These are phyloP conservation scores for Abramis brama DNA, from an alignment of 2,113 vertebrate genomes.

Conservation along the genomic window DNA sequence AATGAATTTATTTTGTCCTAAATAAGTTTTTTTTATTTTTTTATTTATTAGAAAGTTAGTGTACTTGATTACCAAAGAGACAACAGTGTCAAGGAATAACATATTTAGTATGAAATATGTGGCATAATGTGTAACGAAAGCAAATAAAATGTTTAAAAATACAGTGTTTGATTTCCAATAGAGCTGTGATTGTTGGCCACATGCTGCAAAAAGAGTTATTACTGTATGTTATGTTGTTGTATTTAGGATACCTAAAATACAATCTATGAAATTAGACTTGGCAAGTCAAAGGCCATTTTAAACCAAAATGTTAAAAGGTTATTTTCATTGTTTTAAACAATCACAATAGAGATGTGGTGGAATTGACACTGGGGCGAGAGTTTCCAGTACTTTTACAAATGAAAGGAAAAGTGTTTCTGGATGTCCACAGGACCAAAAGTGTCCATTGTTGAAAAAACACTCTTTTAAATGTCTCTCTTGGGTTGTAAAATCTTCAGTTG, in stretches of 20 bases:
- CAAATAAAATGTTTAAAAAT: neutral
- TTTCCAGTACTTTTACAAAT: neutral
- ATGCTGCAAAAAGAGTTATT: neutral
- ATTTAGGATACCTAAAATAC: neutral
- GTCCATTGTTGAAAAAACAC: neutral
- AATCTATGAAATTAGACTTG: neutral
- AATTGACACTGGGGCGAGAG: neutral
- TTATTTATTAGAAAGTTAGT: neutral
- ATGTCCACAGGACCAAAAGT: neutral
- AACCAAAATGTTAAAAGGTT: neutral
- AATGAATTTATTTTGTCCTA: neutral
- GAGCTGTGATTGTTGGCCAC: neutral
- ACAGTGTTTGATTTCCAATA: neutral
- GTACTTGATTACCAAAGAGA: neutral
- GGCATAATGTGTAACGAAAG: neutral
- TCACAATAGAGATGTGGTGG: neutral
- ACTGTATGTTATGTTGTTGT: neutral
- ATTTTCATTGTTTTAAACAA: neutral
- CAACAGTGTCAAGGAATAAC: neutral
- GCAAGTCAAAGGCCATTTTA: neutral
- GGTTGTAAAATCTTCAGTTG: conserved; percentile 8
- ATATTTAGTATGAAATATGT: neutral
- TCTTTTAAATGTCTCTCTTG: neutral
- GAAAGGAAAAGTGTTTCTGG: neutral
- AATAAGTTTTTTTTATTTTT: neutral